Evolutionary conservation across 2,797 vertebrate species (phyloP), one percentile per base, ranked within the genome.

Genomic region (Menidia menidia): DNA sequence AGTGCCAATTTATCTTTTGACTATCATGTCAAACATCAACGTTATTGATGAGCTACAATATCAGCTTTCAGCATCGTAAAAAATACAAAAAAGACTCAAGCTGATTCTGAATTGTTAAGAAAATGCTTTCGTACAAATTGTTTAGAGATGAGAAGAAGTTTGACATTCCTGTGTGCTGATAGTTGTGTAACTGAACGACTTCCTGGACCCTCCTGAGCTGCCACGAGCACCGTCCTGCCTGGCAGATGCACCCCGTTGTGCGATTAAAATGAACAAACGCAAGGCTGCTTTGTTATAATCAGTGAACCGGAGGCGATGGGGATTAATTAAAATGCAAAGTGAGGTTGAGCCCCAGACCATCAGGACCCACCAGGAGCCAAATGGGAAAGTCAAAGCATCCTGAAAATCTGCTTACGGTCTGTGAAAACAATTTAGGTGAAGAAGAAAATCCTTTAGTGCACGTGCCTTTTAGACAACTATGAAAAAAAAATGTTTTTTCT

Each of bases 291-390:
- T 31, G 68, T 65, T 81, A 65, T 75, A 78, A 81, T 84, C 76
- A 82, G 58, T 71, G 61, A 77, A 74, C 65, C 71, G 53, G 79
- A 69, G 83, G 78, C 78, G 61, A 63, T 59, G 72, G 73, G 82
- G 79, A 85, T 89, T 87, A 83, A 90, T 90, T 87, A 84, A 91
- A 88, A 84, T 66, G 55, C 76, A 89, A 73, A 52, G 60, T 83
- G 68, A 80, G 81, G 76, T 69, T 83, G 81, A 81, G 59, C 68
- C 64, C 64, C 68, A 64, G 80, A 78, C 69, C 68, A 18, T 69
- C 55, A 14, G 71, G 57, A 59, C 78, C 78, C 71, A 39, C 68
- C 61, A 72, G 64, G 83, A 87, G 58, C 56, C 50, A 60, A 85
- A 81, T 18, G 3, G 70, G 68, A 54, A 79, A 71, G 57, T 74